Evolutionary conservation across 2,888 invertebrate species (phyloP).

Genomic region (Sisyra terminalis): DNA sequence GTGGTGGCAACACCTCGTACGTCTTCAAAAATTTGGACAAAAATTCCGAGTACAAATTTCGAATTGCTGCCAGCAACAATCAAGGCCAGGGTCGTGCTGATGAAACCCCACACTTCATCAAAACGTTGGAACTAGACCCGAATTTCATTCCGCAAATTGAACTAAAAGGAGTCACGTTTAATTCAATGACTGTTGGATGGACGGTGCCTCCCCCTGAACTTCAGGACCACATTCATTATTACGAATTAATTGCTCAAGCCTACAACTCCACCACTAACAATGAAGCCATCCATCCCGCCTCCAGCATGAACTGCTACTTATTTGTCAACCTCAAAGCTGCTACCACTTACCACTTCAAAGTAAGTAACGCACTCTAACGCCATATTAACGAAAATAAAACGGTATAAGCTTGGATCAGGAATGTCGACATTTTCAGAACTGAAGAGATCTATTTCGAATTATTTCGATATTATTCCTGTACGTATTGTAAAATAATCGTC

Average conservation of each 20-base stretch:
- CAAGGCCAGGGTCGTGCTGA: slow-evolving; percentile 41
- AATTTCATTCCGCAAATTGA: slow-evolving; percentile 62
- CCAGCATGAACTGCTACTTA: slow-evolving; percentile 54
- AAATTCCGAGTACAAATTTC: slow-evolving; percentile 47
- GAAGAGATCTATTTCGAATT: no score
- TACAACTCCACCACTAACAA: slow-evolving; percentile 30
- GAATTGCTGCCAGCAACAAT: slow-evolving; percentile 47
- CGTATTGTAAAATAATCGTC: no score
- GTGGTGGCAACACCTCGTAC: slow-evolving; percentile 45
- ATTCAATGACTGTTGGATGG: slow-evolving; percentile 73
- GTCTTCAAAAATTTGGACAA: slow-evolving; percentile 48
- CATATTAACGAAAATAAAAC: no score
- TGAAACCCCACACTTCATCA: slow-evolving; percentile 31
- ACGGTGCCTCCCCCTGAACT: slow-evolving; percentile 45
- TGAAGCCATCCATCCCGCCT: slow-evolving; percentile 47
- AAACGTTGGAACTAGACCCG: slow-evolving; percentile 55
- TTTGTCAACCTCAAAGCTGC: slow-evolving; percentile 62
- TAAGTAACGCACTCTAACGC: slow-evolving; percentile 19
- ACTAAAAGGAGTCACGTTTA: slow-evolving; percentile 49
- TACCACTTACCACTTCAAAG: slow-evolving; percentile 65
- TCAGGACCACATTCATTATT: slow-evolving; percentile 57
- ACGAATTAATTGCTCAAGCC: slow-evolving; percentile 47
- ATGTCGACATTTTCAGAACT: no score
- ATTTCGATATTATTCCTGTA: no score
- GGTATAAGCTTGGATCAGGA: no score